Base-by-base conservation (phyloP, 1,140 invertebrate genomes). In the Tenebrio molitor region DNA sequence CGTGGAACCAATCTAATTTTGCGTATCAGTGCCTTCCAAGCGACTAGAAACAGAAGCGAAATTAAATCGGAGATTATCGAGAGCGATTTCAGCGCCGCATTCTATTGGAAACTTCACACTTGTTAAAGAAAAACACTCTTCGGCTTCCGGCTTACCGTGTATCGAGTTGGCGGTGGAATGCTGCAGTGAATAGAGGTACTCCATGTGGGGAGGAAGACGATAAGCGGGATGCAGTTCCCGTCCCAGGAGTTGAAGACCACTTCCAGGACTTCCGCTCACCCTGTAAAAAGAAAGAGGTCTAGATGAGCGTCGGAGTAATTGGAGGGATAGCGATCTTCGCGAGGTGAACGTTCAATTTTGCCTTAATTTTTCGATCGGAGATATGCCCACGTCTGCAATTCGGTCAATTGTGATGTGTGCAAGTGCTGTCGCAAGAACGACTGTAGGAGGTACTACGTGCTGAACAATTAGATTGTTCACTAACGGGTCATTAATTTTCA, bases 191-290 rank as follows among this genome's bases (percentile, higher is more conserved):
- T 91, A 90, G 16, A 91, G 84, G 78, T 90, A 89, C 83, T 91
- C 89, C 87, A 91, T 89, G 81, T 91, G 91, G 69, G 89, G 88
- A 19, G 88, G 88, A 77, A 91, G 85, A 74, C 89, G 84, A 81
- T 90, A 91, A 12, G 89, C 87, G 36, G 88, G 86, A 80, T 88
- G 89, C 72, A 88, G 84, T 69, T 88, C 87, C 77, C 81, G 79
- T 50, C 81, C 80, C 7, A 82, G 74, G 16, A 83, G 76, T 68
- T 82, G 79, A 42, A 82, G 79, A 69, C 81, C 79, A 39, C 80
- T 80, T 68, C 79, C 78, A 64, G 80, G 79, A 74, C 74, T 81
- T 62, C 78, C 79, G 75, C 80, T 81, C 67, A 83, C 81, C 70
- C 81, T 83, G 77, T 7, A 83, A 81, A 12, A 78, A 69, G 73